These are phyloP conservation scores for Triplophysa tibetana DNA, from an alignment of 2,113 vertebrate species.

Conservation along the genomic window DNA sequence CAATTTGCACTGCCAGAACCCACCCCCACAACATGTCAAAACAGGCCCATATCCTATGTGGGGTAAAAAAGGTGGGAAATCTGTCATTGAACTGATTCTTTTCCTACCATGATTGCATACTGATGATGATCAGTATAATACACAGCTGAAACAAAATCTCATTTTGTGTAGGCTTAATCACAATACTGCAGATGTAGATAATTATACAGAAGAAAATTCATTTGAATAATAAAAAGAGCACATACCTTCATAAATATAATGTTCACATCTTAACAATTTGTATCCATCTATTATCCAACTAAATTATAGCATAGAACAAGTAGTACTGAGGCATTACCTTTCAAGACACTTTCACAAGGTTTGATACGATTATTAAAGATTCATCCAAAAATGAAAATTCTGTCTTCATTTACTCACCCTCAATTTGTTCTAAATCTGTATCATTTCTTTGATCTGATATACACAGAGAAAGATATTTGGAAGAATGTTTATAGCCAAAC, in stretches of 20 bases:
- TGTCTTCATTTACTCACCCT: no score
- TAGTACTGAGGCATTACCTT: not conserved
- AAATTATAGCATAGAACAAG: not conserved
- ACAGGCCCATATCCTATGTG: not conserved
- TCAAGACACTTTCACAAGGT: not conserved
- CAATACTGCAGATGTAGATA: slow-evolving; percentile 21
- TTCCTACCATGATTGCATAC: slow-evolving; percentile 10
- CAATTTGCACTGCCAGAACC: slow-evolving; percentile 33
- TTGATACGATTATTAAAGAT: not conserved
- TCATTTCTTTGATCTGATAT: no score
- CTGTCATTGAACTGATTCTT: slow-evolving; percentile 30
- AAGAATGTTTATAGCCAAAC: no score
- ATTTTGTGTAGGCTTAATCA: slow-evolving; percentile 35
- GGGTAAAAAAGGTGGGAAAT: slow-evolving; percentile 23
- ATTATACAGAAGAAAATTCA: slow-evolving; percentile 15
- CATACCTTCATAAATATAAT: not conserved
- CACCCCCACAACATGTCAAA: slow-evolving; percentile 24
- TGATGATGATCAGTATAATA: no score
- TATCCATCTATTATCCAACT: not conserved
- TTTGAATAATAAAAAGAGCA: slow-evolving; percentile 16
- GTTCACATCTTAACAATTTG: not conserved
- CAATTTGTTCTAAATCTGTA: no score
- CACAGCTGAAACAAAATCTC: not conserved
- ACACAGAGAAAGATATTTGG: no score
- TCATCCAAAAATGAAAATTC: no score